These are phyloP conservation scores for Notamacropus eugenii DNA, from an alignment of 2,797 vertebrate species.

Conservation along the genomic window DNA sequence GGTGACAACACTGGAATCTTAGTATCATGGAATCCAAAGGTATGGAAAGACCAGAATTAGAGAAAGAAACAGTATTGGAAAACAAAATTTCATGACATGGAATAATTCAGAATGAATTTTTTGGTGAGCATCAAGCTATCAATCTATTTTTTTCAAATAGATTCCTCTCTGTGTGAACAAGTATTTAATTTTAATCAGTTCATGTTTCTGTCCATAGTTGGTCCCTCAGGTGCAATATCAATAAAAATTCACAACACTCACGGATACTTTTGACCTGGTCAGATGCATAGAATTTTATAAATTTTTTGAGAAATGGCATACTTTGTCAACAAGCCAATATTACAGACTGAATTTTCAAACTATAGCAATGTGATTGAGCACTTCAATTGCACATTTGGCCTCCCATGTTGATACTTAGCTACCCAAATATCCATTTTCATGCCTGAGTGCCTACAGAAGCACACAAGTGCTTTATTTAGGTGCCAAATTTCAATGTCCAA, in stretches of 20 bases:
- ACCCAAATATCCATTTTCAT: neutral
- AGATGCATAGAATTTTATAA: conserved; percentile 37
- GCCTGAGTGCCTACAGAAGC: neutral
- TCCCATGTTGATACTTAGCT: conserved; percentile 21
- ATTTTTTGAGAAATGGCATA: conserved; percentile 10
- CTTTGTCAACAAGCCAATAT: neutral
- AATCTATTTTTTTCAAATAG: conserved; percentile 47
- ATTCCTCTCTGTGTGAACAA: conserved; percentile 24
- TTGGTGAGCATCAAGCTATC: conserved; percentile 50
- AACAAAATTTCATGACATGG: conserved; percentile 33
- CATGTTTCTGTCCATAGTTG: neutral
- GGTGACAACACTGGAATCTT: conserved; percentile 69
- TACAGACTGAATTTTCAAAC: conserved; percentile 30
- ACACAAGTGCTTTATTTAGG: conserved; percentile 27
- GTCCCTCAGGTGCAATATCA: conserved; percentile 4
- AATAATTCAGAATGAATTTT: conserved; percentile 61
- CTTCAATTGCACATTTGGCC: neutral
- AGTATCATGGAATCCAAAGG: conserved; percentile 66
- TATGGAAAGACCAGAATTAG: conserved; percentile 67
- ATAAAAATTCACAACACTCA: conserved; percentile 29
- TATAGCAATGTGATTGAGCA: neutral
- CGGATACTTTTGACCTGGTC: conserved; percentile 55
- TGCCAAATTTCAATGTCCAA: conserved; percentile 1
- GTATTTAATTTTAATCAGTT: conserved; percentile 52
- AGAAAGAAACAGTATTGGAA: conserved; percentile 39